Percentiles rank a stretch among this genome's conserved stretches.
These are phyloP conservation scores for Monochamus saltuarius DNA, from an alignment of 1,140 invertebrate genomes.

Conservation along the genomic window DNA sequence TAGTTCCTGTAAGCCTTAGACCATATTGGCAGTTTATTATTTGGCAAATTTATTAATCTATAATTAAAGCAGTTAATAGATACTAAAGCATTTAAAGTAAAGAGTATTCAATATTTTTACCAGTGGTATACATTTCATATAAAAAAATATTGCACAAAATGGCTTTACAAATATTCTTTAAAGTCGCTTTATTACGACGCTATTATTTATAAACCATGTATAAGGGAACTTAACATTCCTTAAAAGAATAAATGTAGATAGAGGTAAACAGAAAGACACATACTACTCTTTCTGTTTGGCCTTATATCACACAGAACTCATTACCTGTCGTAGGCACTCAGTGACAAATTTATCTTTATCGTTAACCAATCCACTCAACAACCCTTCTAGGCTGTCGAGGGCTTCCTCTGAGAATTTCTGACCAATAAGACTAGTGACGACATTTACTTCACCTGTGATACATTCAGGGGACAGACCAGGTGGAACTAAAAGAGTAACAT, in stretches of 20 bases:
- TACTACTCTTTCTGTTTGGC: too few species aligned
- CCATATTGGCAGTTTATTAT: neutral
- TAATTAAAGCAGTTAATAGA: too few species aligned
- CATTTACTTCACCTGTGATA: slow-evolving; percentile 43
- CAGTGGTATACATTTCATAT: too few species aligned
- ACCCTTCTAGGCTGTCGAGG: slow-evolving; percentile 39
- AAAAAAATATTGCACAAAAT: too few species aligned
- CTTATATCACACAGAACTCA: slow-evolving; percentile 39
- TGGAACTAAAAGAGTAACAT: slow-evolving; percentile 44
- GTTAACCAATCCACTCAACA: slow-evolving; percentile 34
- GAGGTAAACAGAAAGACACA: too few species aligned
- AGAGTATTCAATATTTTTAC: too few species aligned
- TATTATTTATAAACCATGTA: too few species aligned
- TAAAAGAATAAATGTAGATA: too few species aligned
- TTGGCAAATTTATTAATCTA: neutral
- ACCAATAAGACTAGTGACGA: slow-evolving; percentile 43
- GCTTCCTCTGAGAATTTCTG: slow-evolving; percentile 45
- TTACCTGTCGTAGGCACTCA: slow-evolving; percentile 44
- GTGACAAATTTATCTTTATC: slow-evolving; percentile 46
- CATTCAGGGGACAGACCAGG: slow-evolving; percentile 39
- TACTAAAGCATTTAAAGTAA: too few species aligned
- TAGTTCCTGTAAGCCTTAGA: neutral
- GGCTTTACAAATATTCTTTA: too few species aligned
- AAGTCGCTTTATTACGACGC: too few species aligned
- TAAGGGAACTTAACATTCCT: too few species aligned